A percentile compares a stretch with the other conserved stretches of the same genome.
Evolutionary conservation across 2,888 invertebrate species (phyloP).

Genomic region (Cantharis lateralis): DNA sequence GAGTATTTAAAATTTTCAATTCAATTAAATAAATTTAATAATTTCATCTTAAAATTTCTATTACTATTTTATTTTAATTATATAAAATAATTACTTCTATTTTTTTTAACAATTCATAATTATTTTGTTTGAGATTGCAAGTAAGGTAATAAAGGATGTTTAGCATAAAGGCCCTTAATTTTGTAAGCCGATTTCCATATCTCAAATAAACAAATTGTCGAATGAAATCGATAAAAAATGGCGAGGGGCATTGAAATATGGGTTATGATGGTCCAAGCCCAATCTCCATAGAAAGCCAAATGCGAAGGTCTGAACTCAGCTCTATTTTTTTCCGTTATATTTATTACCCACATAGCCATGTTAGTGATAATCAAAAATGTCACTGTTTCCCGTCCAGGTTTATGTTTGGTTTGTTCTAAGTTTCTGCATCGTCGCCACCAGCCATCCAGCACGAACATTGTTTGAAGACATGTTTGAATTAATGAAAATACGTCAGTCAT

Average conservation of each 20-base stretch:
- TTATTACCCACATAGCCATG: conserved; percentile 86
- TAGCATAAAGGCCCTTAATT: conserved; percentile 56
- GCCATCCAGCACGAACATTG: conserved; percentile 75
- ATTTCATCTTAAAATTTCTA: not conserved
- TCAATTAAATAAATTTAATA: no score
- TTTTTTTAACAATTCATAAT: not conserved
- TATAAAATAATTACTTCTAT: not conserved
- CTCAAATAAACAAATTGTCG: conserved; percentile 89
- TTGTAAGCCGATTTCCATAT: conserved; percentile 92
- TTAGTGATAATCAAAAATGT: conserved; percentile 82
- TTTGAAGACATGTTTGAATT: conserved; percentile 79
- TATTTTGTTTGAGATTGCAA: conserved; percentile 1
- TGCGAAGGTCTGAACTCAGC: conserved; percentile 84
- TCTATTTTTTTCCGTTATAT: conserved; percentile 81
- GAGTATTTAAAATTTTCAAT: no score
- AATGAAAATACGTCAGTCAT: conserved; percentile 75
- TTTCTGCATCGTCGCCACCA: conserved; percentile 77
- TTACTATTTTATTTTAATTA: not conserved
- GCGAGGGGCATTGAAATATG: conserved; percentile 88
- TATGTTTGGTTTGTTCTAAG: conserved; percentile 70
- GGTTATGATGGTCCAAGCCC: conserved; percentile 91
- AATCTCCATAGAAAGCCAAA: conserved; percentile 79
- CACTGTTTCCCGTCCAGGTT: conserved; percentile 84
- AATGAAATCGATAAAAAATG: conserved; percentile 89
- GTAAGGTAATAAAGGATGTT: conserved; percentile 22